phyloP scores from a whole-genome alignment of 2,888 invertebrate species.

The Acanthopleura granulata region DNA sequence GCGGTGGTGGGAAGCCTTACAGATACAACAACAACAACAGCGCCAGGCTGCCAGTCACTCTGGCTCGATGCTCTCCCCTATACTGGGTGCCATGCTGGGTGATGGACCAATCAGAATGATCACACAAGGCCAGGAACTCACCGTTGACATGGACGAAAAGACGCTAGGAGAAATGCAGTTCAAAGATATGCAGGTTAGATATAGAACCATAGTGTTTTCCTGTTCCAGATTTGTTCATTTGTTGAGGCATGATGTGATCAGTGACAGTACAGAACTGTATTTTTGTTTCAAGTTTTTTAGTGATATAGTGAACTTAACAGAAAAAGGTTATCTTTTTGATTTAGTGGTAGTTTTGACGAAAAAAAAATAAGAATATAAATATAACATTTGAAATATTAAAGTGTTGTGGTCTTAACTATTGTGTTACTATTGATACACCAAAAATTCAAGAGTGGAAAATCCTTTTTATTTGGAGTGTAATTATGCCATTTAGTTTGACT shows the following conservation, averaged over 20 bases:
- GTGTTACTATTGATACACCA: too few species aligned
- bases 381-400: too few species aligned
- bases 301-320: too few species aligned
- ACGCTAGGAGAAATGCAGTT: conserved; percentile 92
- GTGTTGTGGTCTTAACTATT: too few species aligned
- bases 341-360: too few species aligned
- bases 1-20: conserved; percentile 87
- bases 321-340: too few species aligned
- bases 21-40: conserved; percentile 60
- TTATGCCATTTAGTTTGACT: too few species aligned
- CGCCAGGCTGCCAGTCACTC: conserved; percentile 47
- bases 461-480: too few species aligned
- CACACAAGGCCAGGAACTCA: conserved; percentile 89
- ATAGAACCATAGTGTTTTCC: not conserved
- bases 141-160: conserved; percentile 92
- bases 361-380: too few species aligned
- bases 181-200: conserved; percentile 87
- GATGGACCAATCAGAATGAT: conserved; percentile 92
- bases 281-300: too few species aligned
- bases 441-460: too few species aligned
- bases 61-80: conserved; percentile 71
- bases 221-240: not conserved
- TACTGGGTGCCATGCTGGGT: conserved; percentile 79
- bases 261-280: not conserved
- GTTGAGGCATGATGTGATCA: too few species aligned